Evolutionary conservation across 2,113 vertebrate species (phyloP), one percentile per base, ranked within the genome.

Genomic region (Dicerorhinus sumatrensis): DNA sequence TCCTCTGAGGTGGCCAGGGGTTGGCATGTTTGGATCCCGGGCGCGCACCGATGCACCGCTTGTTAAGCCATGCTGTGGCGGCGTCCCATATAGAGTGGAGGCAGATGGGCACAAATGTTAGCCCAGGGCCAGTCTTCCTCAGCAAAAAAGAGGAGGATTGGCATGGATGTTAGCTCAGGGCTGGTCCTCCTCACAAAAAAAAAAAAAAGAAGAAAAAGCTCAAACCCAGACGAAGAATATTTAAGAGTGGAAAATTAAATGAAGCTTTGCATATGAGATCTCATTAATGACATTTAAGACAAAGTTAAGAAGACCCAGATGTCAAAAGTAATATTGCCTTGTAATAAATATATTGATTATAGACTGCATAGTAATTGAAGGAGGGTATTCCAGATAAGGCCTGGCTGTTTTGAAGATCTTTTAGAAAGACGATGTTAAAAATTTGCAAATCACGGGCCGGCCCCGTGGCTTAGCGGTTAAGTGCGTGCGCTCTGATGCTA

Each of bases 241-340:
- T 89, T 79, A 91, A 42, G n/a, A 89, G 48, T 58, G 75, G 92
- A 94, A 97, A 97, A 75, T 90, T 73, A 65, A 93, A 91, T 79
- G 56, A 89, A 75, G n/a, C 51, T 75, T 95, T 87, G 46, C 48
- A 56, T 46, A 42, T 85, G 79, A 87, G 86, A 60, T 93, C 31
- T 92, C 84, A 88, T 75, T 93, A 97, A 70, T 88, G 80, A 96
- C 51, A 31, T 58, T 79, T 83, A 84, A 70, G 89, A 86, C 62
- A 86, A 87, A 95, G 39, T 73, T 72, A 65, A 87, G 67, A 83
- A 89, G 89, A 79, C 3, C 20, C 13, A 14, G 21, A 51, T 82
- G 56, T 95, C 82, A 89, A 94, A 95, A 21, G 25, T 60, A 73
- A 31, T 39, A 75, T 90, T 83, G 73, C 63, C 27, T 79, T 48